These are phyloP conservation scores for Endotricha flammealis DNA, from an alignment of 2,888 invertebrate species.

Conservation along the genomic window DNA sequence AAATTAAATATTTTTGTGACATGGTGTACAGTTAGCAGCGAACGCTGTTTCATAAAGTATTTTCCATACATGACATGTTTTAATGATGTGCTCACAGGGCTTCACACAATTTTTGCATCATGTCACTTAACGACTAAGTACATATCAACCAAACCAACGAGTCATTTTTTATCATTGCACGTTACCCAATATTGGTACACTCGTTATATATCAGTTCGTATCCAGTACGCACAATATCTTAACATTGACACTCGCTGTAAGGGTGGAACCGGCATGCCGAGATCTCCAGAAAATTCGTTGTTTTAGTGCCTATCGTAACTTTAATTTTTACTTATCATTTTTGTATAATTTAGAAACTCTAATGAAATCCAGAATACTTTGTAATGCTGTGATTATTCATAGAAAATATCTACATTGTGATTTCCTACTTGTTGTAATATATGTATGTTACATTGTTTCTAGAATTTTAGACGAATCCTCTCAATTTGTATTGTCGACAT, in stretches of 20 bases:
- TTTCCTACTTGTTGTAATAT: constrained; percentile 12
- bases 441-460: constrained; percentile 20
- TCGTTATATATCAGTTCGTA: constrained; percentile 30
- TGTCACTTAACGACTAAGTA: constrained; percentile 51
- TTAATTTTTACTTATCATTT: constrained; percentile 35
- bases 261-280: no score
- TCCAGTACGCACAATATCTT: constrained; percentile 50
- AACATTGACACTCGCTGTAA: no score
- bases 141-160: constrained; percentile 59
- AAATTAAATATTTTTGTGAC: constrained; percentile 73
- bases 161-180: constrained; percentile 29
- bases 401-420: not conserved
- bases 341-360: constrained; percentile 36
- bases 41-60: constrained; percentile 49
- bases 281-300: no score
- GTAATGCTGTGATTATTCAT: not conserved
- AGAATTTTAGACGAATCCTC: constrained; percentile 7
- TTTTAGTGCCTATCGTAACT: no score
- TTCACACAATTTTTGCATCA: constrained; percentile 68
- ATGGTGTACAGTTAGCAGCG: constrained; percentile 58
- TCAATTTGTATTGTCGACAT: not conserved
- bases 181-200: constrained; percentile 33
- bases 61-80: constrained; percentile 52
- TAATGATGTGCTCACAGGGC: constrained; percentile 42
- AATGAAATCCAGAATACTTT: not conserved